phyloP scores from a whole-genome alignment of 2,888 invertebrate species.

The Drosophila vallismaia region DNA sequence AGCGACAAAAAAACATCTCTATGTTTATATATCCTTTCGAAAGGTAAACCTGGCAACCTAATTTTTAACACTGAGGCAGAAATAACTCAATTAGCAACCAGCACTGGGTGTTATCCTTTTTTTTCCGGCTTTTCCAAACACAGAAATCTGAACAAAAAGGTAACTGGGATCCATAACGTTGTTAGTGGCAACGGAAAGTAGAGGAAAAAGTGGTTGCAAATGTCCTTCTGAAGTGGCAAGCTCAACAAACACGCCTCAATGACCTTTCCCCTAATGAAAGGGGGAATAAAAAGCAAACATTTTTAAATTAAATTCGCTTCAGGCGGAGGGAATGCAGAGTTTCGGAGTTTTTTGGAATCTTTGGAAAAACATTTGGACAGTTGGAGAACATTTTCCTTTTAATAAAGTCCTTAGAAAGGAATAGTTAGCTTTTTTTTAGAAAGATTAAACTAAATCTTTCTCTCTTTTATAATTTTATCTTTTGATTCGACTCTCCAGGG shows the following conservation, averaged over 20 bases:
- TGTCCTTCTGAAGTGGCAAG: constrained; percentile 19
- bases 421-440: too few species aligned
- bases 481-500: constrained; percentile 11
- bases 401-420: too few species aligned
- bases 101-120: constrained; percentile 15
- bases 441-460: too few species aligned
- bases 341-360: too few species aligned
- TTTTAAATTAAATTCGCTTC: constrained; percentile 21
- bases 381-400: too few species aligned
- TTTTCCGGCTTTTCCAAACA: not conserved
- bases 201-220: constrained; percentile 1
- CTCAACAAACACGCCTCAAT: constrained; percentile 26
- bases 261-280: constrained; percentile 23
- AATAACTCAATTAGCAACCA: constrained; percentile 70
- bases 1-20: too few species aligned
- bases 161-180: constrained; percentile 58
- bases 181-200: constrained; percentile 63
- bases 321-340: not conserved
- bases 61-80: constrained; percentile 73
- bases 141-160: constrained; percentile 21
- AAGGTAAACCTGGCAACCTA: constrained; percentile 57
- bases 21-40: too few species aligned
- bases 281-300: constrained; percentile 7
- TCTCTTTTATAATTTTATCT: too few species aligned
- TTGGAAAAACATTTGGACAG: too few species aligned